Percentiles rank a stretch among this genome's conserved stretches.
These are phyloP conservation scores for Amblyopsis rosae DNA, from an alignment of 2,113 vertebrate species.

Conservation along the genomic window DNA sequence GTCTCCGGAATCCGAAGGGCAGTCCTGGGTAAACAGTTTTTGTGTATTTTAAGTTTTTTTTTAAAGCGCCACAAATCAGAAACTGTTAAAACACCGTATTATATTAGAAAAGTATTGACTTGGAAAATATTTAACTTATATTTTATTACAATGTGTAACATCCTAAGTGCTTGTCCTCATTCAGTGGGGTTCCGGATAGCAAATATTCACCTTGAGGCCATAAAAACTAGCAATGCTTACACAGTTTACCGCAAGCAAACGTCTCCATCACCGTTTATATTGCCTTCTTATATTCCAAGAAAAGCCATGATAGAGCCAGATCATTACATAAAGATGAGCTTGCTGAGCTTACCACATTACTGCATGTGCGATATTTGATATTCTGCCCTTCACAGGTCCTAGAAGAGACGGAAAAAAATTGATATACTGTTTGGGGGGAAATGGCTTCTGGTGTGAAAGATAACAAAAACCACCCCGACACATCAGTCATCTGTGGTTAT, in stretches of 20 bases:
- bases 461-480: conserved; percentile 48
- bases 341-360: conserved; percentile 90
- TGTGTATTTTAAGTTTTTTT: too few species aligned
- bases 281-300: conserved; percentile 9
- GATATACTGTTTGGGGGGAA: conserved; percentile 20
- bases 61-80: not conserved
- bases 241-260: conserved; percentile 13
- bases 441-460: conserved; percentile 30
- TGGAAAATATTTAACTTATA: not conserved
- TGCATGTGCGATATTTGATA: conserved; percentile 95
- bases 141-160: not conserved
- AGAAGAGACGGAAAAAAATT: conserved; percentile 35
- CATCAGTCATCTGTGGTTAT: conserved; percentile 25
- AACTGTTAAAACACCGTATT: not conserved
- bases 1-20: conserved; percentile 89
- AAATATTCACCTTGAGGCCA: not conserved
- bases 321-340: conserved; percentile 43
- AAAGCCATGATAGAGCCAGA: conserved; percentile 32
- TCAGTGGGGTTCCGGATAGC: conserved; percentile 9
- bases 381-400: conserved; percentile 95
- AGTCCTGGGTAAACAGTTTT: conserved; percentile 78
- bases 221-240: conserved; percentile 22
- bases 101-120: not conserved
- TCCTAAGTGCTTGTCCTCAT: not conserved
- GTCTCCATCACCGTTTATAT: conserved; percentile 17